Percentiles rank a stretch among this genome's conserved stretches.
Conservation (phyloP, 23 tunicate species). For the Clavelina lepadiformis region DNA sequence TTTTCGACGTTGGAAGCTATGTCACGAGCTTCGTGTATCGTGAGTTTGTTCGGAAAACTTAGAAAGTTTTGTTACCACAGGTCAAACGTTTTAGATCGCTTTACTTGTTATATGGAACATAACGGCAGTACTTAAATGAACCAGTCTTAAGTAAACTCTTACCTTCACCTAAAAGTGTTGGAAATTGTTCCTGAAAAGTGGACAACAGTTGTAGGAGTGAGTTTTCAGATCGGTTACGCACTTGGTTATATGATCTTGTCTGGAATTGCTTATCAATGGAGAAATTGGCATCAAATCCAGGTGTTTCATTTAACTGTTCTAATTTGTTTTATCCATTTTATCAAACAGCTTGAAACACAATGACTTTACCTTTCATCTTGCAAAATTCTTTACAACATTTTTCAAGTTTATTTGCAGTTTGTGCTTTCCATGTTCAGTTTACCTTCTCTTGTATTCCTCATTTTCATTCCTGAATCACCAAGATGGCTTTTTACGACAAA, state of each 20-base stretch:
- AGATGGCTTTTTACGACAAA: constrained; percentile 48
- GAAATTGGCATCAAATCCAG: constrained; percentile 72
- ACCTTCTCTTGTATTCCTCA: constrained; percentile 39
- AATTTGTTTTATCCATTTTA: too few relatives aligned
- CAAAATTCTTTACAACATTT: too few relatives aligned
- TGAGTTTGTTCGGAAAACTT: too few relatives aligned
- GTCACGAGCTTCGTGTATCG: constrained; percentile 55
- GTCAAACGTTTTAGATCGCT: too few relatives aligned
- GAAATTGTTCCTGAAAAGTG: constrained; percentile 38
- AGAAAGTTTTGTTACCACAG: too few relatives aligned
- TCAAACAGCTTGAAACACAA: too few relatives aligned
- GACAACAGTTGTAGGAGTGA: constrained; percentile 53
- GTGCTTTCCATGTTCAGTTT: constrained; percentile 31
- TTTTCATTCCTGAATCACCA: constrained; percentile 72
- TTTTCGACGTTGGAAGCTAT: constrained; percentile 53
- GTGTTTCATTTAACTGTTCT: too few relatives aligned
- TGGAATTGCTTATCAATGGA: constrained; percentile 68
- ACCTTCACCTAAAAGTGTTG: too few relatives aligned
- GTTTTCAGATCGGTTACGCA: constrained; percentile 59
- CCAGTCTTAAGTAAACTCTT: too few relatives aligned
- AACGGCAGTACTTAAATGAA: too few relatives aligned
- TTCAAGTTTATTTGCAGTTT: constrained; percentile 18
- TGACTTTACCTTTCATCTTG: too few relatives aligned
- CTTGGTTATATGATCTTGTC: constrained; percentile 79
- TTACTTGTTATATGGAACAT: too few relatives aligned